Percentiles rank a stretch among this genome's conserved stretches.
Conservation (phyloP, 2,888 invertebrate genomes). For the Tridacna crocea region DNA sequence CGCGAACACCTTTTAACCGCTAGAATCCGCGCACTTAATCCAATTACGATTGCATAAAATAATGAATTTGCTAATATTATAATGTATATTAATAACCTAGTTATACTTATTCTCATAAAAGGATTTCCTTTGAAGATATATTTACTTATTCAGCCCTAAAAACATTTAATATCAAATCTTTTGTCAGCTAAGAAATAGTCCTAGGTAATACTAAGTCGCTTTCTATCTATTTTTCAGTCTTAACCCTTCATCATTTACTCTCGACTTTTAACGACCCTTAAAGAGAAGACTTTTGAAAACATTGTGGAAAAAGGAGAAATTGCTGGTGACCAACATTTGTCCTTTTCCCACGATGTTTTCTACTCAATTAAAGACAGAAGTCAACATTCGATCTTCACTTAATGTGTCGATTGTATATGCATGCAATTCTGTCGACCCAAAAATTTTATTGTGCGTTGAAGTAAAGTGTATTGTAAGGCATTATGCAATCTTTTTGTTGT, state of each 20-base stretch:
- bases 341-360: not conserved
- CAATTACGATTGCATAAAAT: constrained; percentile 39
- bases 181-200: constrained; percentile 17
- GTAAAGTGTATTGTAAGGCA: not conserved
- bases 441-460: not conserved
- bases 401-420: too few species aligned
- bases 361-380: not conserved
- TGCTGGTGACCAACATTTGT: not conserved
- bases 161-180: not conserved
- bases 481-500: not conserved
- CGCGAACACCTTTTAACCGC: constrained; percentile 25
- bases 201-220: constrained; percentile 5
- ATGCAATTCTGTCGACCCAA: not conserved
- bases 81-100: constrained; percentile 23
- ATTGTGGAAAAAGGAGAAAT: not conserved
- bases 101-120: constrained; percentile 5
- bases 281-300: not conserved
- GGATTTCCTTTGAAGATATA: constrained; percentile 18
- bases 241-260: not conserved
- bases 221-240: not conserved
- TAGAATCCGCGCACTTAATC: constrained; percentile 27
- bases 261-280: not conserved
- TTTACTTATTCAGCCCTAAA: constrained; percentile 8
- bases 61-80: constrained; percentile 22
- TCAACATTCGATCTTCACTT: not conserved